Conservation (phyloP, 2,888 invertebrate species). For the Acronicta psi region DNA sequence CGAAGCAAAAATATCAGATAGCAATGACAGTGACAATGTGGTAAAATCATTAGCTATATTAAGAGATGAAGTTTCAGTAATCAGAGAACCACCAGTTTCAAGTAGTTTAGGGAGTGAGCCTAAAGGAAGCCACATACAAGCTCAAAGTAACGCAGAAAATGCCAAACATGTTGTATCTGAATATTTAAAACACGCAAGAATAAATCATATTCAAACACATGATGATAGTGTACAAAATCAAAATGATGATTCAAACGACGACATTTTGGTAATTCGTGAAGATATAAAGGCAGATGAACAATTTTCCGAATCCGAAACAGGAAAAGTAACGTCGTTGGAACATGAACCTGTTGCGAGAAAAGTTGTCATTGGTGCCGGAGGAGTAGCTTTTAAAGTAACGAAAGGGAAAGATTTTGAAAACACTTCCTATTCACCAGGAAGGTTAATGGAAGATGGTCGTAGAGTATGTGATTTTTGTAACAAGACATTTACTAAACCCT, state of each 20-base stretch:
- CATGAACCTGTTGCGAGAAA: slow-evolving; percentile 87
- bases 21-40: slow-evolving; percentile 58
- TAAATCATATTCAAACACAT: slow-evolving; percentile 79
- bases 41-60: slow-evolving; percentile 49
- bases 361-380: slow-evolving; percentile 91
- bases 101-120: slow-evolving; percentile 59
- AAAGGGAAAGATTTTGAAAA: slow-evolving; percentile 87
- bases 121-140: slow-evolving; percentile 68
- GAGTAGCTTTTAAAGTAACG: slow-evolving; percentile 89
- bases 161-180: slow-evolving; percentile 91
- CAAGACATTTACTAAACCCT: slow-evolving; percentile 97
- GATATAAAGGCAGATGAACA: slow-evolving; percentile 74
- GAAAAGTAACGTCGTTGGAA: slow-evolving; percentile 75
- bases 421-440: slow-evolving; percentile 83
- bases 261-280: slow-evolving; percentile 71
- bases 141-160: slow-evolving; percentile 78
- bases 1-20: slow-evolving; percentile 59
- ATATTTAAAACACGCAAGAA: slow-evolving; percentile 90
- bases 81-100: slow-evolving; percentile 56
- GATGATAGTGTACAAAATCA: slow-evolving; percentile 74
- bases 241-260: slow-evolving; percentile 72
- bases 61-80: slow-evolving; percentile 64
- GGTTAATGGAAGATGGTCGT: slow-evolving; percentile 92
- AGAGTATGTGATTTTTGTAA: slow-evolving; percentile 96
- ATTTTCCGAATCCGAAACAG: slow-evolving; percentile 72